Conservation (phyloP, 2,113 vertebrate genomes). For the Athene cunicularia region DNA sequence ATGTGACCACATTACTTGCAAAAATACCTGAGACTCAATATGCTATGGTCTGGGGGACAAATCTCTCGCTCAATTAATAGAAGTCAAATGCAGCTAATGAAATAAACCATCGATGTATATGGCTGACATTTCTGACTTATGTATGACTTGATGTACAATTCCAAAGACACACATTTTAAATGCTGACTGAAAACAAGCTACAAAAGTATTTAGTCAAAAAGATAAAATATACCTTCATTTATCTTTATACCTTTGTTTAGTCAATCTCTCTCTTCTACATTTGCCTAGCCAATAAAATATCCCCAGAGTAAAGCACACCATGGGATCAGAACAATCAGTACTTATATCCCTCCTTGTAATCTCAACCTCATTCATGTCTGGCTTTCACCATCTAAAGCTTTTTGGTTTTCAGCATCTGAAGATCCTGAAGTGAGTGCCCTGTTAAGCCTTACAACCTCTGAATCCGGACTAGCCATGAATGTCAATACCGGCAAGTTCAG, state of each 20-base stretch:
- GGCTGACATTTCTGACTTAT: background rate
- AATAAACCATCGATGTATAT: background rate
- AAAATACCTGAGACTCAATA: background rate
- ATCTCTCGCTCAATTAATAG: background rate
- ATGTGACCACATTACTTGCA: background rate
- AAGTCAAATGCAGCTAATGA: background rate
- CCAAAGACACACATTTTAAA: background rate
- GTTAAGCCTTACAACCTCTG: background rate
- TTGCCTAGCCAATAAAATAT: background rate
- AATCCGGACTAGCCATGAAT: background rate
- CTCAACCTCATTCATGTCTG: background rate
- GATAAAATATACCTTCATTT: background rate
- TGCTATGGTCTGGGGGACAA: background rate
- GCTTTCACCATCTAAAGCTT: background rate
- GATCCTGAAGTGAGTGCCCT: background rate
- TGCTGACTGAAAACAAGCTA: background rate
- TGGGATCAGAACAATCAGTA: background rate
- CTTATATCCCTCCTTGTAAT: background rate
- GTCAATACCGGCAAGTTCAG: background rate
- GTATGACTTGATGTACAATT: background rate
- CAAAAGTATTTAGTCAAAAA: background rate
- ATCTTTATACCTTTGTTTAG: background rate
- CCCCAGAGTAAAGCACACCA: background rate
- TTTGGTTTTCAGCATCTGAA: background rate
- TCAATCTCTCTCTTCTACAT: background rate